Evolutionary conservation across 2,888 invertebrate species (phyloP).

Genomic region (Andrena haemorrhoa): DNA sequence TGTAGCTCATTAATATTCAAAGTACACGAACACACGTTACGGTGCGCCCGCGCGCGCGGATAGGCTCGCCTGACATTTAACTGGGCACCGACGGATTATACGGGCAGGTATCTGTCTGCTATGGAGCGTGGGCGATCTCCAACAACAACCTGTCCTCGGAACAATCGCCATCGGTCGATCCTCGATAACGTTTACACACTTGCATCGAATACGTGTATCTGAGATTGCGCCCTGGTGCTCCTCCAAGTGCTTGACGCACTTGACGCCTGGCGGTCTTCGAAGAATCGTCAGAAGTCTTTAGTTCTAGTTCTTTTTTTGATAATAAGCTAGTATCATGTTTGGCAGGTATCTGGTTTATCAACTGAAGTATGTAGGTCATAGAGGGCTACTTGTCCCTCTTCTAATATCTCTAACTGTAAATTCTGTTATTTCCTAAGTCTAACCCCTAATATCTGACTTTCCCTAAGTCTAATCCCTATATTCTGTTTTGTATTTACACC

Average conservation of each 20-base stretch:
- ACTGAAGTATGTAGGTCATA: too few relatives aligned
- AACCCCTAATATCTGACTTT: too few relatives aligned
- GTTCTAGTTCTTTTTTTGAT: neutral
- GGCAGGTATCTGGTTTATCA: too few relatives aligned
- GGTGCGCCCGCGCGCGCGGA: slow-evolving; percentile 41
- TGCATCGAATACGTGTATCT: slow-evolving; percentile 53
- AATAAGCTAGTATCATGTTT: neutral
- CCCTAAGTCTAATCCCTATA: too few relatives aligned
- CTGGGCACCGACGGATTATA: slow-evolving; percentile 63
- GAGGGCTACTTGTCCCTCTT: too few relatives aligned
- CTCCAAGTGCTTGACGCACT: slow-evolving; percentile 26
- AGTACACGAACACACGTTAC: slow-evolving; percentile 54
- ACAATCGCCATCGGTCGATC: slow-evolving; percentile 76
- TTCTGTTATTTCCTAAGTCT: too few relatives aligned
- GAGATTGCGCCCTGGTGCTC: neutral
- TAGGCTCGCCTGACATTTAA: slow-evolving; percentile 72
- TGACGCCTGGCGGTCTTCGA: slow-evolving; percentile 35
- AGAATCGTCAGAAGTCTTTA: neutral
- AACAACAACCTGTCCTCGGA: slow-evolving; percentile 74
- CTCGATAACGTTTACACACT: slow-evolving; percentile 58
- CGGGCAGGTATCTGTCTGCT: slow-evolving; percentile 61
- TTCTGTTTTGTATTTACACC: too few relatives aligned
- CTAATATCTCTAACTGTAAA: too few relatives aligned
- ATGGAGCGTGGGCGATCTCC: slow-evolving; percentile 72
- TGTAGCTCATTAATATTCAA: slow-evolving; percentile 79